These are phyloP conservation scores for Corythornis madagascariensis DNA, from an alignment of 2,113 vertebrate species.

Conservation along the genomic window DNA sequence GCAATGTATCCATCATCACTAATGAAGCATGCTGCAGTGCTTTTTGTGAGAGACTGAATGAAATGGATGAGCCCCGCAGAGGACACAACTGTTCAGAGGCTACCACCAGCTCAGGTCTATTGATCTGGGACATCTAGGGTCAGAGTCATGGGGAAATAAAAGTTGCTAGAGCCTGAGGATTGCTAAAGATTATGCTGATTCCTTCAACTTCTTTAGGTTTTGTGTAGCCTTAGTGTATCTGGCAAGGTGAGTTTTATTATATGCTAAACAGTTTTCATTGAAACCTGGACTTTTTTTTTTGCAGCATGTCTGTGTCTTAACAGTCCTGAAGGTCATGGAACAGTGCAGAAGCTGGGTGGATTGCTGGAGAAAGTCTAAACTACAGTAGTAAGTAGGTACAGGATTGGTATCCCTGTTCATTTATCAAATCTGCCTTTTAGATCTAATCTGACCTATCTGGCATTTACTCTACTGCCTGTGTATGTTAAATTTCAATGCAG, in stretches of 20 bases:
- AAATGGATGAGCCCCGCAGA: rapidly evolving
- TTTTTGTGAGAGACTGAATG: rapidly evolving
- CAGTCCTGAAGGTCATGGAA: background rate
- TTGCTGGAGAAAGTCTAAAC: background rate
- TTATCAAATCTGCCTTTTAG: background rate
- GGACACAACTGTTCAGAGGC: background rate
- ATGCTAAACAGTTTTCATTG: background rate
- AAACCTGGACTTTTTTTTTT: background rate
- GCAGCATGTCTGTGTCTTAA: rapidly evolving
- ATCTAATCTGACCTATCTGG: background rate
- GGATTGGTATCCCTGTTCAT: background rate
- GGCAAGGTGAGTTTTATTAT: background rate
- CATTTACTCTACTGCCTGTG: background rate
- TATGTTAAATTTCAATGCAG: background rate
- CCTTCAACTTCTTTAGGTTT: background rate
- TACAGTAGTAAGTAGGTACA: background rate
- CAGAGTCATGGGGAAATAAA: background rate
- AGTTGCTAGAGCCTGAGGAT: rapidly evolving
- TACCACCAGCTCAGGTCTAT: background rate
- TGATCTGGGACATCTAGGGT: background rate
- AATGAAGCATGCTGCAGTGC: rapidly evolving
- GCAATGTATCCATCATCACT: background rate
- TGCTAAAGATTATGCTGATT: background rate
- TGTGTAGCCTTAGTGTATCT: background rate
- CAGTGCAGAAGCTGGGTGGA: background rate